Evolutionary conservation across 1,140 invertebrate genomes (phyloP).

Genomic region (Monochamus saltuarius): DNA sequence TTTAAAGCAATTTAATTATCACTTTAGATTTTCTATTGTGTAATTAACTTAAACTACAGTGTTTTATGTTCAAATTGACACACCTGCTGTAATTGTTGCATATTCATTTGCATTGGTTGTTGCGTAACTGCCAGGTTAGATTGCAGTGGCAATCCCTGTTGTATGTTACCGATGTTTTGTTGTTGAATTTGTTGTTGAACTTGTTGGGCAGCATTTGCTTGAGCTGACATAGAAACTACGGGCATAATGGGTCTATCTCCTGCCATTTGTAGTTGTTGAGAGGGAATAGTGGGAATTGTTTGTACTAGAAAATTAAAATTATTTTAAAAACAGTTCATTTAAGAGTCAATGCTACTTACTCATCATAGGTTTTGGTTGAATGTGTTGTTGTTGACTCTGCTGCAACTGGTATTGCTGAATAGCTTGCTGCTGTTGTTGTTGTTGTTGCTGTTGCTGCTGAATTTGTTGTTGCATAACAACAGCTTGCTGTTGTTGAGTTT

Average conservation of each 20-base stretch:
- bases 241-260: conserved; percentile 59
- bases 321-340: neutral
- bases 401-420: conserved; percentile 45
- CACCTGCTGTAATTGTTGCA: conserved; percentile 56
- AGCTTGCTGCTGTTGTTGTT: conserved; percentile 53
- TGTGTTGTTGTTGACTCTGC: conserved; percentile 55
- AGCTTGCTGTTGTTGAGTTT: conserved; percentile 53
- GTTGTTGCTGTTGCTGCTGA: conserved; percentile 53
- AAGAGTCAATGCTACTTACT: conserved; percentile 49
- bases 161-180: conserved; percentile 40
- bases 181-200: conserved; percentile 53
- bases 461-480: conserved; percentile 51
- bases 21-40: no score
- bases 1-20: no score
- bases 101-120: conserved; percentile 51
- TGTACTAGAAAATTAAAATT: conserved; percentile 39
- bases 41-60: no score
- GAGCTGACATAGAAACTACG: conserved; percentile 58
- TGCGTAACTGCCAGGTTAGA: conserved; percentile 50
- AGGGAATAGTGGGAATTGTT: conserved; percentile 52
- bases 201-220: conserved; percentile 52
- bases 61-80: no score
- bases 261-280: conserved; percentile 52
- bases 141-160: conserved; percentile 44
- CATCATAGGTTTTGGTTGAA: conserved; percentile 60